Evolutionary conservation across 2,797 vertebrate genomes (phyloP).

Genomic region (Lepus townsendii): DNA sequence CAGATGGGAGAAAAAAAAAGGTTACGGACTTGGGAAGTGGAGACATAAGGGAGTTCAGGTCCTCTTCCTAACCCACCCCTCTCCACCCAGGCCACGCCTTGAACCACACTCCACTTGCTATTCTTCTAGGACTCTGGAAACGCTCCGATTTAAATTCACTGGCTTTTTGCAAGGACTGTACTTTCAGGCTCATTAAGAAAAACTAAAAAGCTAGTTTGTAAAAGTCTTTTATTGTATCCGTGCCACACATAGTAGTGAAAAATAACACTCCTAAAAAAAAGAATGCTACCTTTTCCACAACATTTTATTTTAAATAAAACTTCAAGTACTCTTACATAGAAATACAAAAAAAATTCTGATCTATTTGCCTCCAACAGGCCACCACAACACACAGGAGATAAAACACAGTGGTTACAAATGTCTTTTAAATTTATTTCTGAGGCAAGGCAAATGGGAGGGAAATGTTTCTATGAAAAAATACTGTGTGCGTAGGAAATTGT

Average conservation of each 20-base stretch:
- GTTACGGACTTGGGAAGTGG: not conserved
- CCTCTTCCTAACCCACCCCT: not conserved
- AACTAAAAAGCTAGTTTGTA: slow-evolving; percentile 92
- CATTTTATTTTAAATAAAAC: slow-evolving; percentile 99
- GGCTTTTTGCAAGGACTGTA: slow-evolving; percentile 6
- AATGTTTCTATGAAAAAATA: slow-evolving; percentile 95
- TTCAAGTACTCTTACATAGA: slow-evolving; percentile 99
- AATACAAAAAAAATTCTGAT: slow-evolving; percentile 96
- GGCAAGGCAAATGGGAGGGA: slow-evolving; percentile 94
- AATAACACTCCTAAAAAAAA: slow-evolving; percentile 99
- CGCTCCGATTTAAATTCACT: slow-evolving; percentile 17
- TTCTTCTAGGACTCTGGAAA: slow-evolving; percentile 51
- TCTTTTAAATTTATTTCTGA: slow-evolving; percentile 94
- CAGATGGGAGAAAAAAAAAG: slow-evolving; percentile 47
- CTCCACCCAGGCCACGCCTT: not conserved
- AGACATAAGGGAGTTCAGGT: not conserved
- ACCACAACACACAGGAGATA: slow-evolving; percentile 97
- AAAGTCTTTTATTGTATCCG: slow-evolving; percentile 99
- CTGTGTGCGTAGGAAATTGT: slow-evolving; percentile 92
- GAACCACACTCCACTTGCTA: not conserved
- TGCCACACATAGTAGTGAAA: slow-evolving; percentile 99
- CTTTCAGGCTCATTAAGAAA: slow-evolving; percentile 75
- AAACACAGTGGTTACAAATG: slow-evolving; percentile 99
- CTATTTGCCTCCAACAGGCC: slow-evolving; percentile 98
- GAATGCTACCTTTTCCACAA: slow-evolving; percentile 99